Percentiles rank a stretch among this genome's conserved stretches.
Conservation (phyloP, 1,140 invertebrate species). For the Carcinoscorpius rotundicauda region DNA sequence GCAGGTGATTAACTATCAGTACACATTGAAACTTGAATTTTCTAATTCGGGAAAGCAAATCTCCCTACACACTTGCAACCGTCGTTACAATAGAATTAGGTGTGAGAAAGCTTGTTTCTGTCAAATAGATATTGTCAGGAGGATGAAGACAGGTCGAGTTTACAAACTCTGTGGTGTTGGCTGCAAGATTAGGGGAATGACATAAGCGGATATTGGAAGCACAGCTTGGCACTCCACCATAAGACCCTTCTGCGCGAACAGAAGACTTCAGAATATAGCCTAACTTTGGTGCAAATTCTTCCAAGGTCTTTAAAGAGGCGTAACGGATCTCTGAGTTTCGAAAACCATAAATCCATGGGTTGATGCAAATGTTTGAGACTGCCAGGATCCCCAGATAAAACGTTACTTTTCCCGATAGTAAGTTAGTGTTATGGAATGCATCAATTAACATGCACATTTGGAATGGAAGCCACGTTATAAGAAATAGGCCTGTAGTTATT, state of each 20-base stretch:
- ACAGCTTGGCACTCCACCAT: slow-evolving; percentile 28
- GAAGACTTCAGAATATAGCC: slow-evolving; percentile 19
- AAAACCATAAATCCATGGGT: slow-evolving; percentile 56
- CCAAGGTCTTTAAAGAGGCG: slow-evolving; percentile 44
- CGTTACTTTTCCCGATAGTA: slow-evolving; percentile 40
- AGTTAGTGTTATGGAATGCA: slow-evolving; percentile 39
- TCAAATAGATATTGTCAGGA: neutral
- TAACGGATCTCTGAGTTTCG: slow-evolving; percentile 48
- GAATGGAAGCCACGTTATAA: slow-evolving; percentile 49
- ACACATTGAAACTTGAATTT: too few relatives aligned
- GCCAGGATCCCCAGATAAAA: slow-evolving; percentile 45
- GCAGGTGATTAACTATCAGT: too few relatives aligned
- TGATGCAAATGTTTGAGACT: slow-evolving; percentile 45
- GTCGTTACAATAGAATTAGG: too few relatives aligned
- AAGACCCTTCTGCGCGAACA: slow-evolving; percentile 12
- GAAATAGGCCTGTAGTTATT: slow-evolving; percentile 47
- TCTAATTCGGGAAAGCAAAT: too few relatives aligned
- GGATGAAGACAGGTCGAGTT: slow-evolving; percentile 13
- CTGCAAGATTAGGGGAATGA: slow-evolving; percentile 8
- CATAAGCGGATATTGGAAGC: slow-evolving; percentile 30
- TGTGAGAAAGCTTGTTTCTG: too few relatives aligned
- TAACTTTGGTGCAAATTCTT: slow-evolving; percentile 31
- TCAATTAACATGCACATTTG: slow-evolving; percentile 43
- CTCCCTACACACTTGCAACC: too few relatives aligned
- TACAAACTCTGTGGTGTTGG: slow-evolving; percentile 5